Conservation (phyloP, 2,797 vertebrate genomes). For the Microcaecilia unicolor region DNA sequence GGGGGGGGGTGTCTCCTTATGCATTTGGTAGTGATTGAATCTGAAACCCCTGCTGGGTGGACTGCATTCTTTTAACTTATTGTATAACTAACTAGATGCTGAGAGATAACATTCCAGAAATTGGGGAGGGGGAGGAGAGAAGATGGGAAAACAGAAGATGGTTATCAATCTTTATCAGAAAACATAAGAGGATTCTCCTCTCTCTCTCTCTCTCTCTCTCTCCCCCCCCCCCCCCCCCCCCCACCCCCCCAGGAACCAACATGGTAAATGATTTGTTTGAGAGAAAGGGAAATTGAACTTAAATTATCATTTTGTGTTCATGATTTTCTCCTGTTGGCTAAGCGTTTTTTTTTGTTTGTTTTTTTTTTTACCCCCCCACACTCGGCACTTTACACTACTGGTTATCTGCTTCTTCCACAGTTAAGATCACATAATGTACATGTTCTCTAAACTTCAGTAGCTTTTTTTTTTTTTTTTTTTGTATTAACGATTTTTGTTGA, state of each 20-base stretch:
- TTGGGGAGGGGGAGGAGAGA: conserved; percentile 48
- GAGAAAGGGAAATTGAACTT: too few relatives aligned
- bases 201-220: too few relatives aligned
- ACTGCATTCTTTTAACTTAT: conserved; percentile 67
- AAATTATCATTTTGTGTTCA: too few relatives aligned
- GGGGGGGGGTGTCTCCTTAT: conserved; percentile 27
- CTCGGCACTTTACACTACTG: too few relatives aligned
- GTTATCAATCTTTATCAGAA: conserved; percentile 4
- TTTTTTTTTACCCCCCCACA: too few relatives aligned
- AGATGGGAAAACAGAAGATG: conserved; percentile 16
- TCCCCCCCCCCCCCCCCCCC: too few relatives aligned
- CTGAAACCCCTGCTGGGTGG: conserved; percentile 59
- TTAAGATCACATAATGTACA: too few relatives aligned
- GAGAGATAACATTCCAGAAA: conserved; percentile 70
- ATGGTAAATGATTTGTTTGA: not conserved
- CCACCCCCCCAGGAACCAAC: not conserved
- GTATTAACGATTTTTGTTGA: too few relatives aligned
- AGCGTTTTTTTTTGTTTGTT: not conserved
- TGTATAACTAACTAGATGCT: conserved; percentile 67
- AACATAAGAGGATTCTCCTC: not conserved
- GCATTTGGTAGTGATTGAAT: conserved; percentile 62
- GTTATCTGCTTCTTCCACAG: too few relatives aligned
- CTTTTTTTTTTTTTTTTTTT: too few relatives aligned
- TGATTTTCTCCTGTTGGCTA: not conserved
- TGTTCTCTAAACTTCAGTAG: too few relatives aligned